Evolutionary conservation across 2,888 invertebrate genomes (phyloP), one percentile per base, ranked within the genome.

Genomic region (Erannis defoliaria): DNA sequence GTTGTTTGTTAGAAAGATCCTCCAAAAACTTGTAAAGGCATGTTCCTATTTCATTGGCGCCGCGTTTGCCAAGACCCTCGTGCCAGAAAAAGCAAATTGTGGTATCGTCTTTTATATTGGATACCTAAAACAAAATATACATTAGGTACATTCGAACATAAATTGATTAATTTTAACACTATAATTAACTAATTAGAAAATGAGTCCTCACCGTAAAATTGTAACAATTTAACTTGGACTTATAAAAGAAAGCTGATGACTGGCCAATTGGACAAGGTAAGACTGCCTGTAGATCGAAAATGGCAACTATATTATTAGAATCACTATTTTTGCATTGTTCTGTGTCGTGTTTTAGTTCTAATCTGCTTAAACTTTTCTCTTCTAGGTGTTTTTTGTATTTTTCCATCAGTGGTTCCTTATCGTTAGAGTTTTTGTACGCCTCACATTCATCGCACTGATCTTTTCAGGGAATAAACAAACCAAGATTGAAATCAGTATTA

Each of bases 391-490:
- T 16, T 1, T 51, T 51, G 12, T 51, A 16, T 16, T 56, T 66
- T 1, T 53, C 58, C 8, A 10, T 31, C 10, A 64, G 55, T 54
- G 63, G 63, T 68, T 63, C 67, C 26, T 71, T 68, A 37, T 71
- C 70, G 8, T 18, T n/a, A 61, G 67, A 62, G 57, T 71, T 74
- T 60, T 67, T 67, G 26, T 35, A 74, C 0, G 64, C 71, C 31
- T 64, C 68, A 51, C 72, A 72, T 45, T 55, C 65, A 46, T 72
- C 72, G 48, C 73, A 72, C 35, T 66, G 70, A 26, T 72, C 73
- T 67, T 73, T 71, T 6, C 62, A 55, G 2, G 73, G 72, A 10
- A 35, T n/a, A 57, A 61, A 69, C 12, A 73, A 70, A 21, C 49
- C 33, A 19, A 70, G 29, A 57, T 73, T 71, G 16, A 72, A 72